Evolutionary conservation across 1,140 invertebrate genomes (phyloP).

Genomic region (Macrotrachela quadricornifera): DNA sequence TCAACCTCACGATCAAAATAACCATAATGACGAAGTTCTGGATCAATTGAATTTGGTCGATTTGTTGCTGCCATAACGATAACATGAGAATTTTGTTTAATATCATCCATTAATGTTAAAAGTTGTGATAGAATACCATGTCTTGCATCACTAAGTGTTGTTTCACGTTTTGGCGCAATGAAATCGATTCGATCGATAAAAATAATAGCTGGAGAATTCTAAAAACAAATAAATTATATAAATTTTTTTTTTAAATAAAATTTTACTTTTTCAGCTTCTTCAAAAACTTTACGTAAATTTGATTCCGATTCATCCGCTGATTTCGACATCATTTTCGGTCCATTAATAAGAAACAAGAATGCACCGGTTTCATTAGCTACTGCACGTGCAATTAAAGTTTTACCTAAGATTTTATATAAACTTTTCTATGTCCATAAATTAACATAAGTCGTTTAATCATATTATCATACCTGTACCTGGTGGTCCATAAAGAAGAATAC

Average conservation of each 20-base stretch:
- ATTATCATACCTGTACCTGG: constrained; percentile 80
- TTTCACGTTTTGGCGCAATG: constrained; percentile 98
- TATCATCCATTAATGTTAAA: constrained; percentile 92
- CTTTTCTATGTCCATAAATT: too few relatives aligned
- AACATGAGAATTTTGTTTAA: constrained; percentile 92
- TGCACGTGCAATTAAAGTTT: constrained; percentile 90
- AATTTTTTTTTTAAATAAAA: too few relatives aligned
- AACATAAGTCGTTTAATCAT: too few relatives aligned
- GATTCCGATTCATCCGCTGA: constrained; percentile 93
- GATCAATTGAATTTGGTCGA: constrained; percentile 92
- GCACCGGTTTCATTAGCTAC: constrained; percentile 98
- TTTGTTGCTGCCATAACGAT: constrained; percentile 99
- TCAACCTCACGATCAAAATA: constrained; percentile 54
- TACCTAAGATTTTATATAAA: too few relatives aligned
- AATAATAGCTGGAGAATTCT: constrained; percentile 89
- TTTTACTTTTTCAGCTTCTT: constrained; percentile 75
- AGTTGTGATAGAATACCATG: constrained; percentile 93
- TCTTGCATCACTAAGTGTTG: constrained; percentile 98
- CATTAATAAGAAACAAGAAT: constrained; percentile 98
- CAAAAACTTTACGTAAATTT: constrained; percentile 89
- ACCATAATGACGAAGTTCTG: constrained; percentile 80
- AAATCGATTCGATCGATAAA: constrained; percentile 99
- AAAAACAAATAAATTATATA: too few relatives aligned
- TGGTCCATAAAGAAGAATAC: constrained; percentile 82
- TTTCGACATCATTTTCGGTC: constrained; percentile 99